phyloP scores from a whole-genome alignment of 2,797 vertebrate species.

The Alca torda region DNA sequence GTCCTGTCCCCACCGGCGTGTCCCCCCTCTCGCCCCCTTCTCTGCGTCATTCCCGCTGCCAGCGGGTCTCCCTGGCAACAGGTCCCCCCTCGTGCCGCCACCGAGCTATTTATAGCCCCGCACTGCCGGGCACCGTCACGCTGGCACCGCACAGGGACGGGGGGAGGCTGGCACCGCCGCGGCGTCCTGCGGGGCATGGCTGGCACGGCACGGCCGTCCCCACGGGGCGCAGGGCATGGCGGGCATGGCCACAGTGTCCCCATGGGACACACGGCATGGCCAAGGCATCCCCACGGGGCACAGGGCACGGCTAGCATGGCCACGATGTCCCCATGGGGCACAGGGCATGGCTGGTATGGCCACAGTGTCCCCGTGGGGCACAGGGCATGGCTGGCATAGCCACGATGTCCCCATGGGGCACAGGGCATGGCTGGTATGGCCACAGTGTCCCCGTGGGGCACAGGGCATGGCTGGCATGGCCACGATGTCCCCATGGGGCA shows the following conservation, averaged over 20 bases:
- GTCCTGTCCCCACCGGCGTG: fast-evolving
- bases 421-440: neutral
- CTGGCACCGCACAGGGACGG: neutral
- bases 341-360: neutral
- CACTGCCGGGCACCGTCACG: neutral
- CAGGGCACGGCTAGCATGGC: fast-evolving
- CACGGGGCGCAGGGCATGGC: fast-evolving
- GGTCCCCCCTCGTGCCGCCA: neutral
- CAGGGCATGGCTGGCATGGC: no score
- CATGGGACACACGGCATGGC: neutral
- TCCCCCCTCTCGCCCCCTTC: neutral
- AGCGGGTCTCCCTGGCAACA: neutral
- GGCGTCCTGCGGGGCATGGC: neutral
- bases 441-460: neutral
- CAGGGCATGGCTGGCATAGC: neutral
- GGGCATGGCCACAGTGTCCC: neutral
- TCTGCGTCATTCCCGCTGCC: neutral
- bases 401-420: neutral
- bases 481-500: no score
- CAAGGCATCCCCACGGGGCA: neutral
- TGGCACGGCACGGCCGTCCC: neutral
- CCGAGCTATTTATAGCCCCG: neutral
- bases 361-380: neutral
- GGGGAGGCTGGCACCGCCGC: neutral
- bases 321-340: neutral